Base-by-base conservation (phyloP, 1,140 invertebrate genomes). In the Zaprionus vittiger region DNA sequence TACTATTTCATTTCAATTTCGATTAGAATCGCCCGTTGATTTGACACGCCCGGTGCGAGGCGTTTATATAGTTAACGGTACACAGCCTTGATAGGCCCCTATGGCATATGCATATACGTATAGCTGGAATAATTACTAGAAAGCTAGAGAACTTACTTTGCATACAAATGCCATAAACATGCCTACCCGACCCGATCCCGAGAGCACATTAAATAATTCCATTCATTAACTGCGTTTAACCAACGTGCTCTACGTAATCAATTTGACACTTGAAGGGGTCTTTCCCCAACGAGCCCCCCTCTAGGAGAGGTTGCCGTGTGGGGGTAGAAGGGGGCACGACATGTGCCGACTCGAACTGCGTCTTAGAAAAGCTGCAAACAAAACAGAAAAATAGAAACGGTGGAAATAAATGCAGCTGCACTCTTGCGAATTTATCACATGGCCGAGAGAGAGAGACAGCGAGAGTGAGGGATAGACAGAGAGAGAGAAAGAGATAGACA, bases 181-280 rank as follows among this genome's bases (percentile, higher is more conserved):
- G 47, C 47, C 47, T 20, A 22, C 47, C 20, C 22, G 31, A 34
- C 31, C 31, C 31, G 31, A 34, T 34, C 31, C 31, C 9, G 31
- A 34, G 15, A 7, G 47, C 15, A 31, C 54, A 31, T 49, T 79
- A 80, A 73, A 54, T 79, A 79, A 72, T 60, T 64, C 67, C 84
- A 83, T 89, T 87, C 65, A 89, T 87, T 87, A 83, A 81, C 67
- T 61, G 62, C 66, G 61, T 76, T 82, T 77, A 73, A 47, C 47
- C 64, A 74, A 72, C 59, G 52, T 56, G 26, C 61, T 52, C 80
- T 89, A 85, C 66, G 76, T 79, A 89, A 89, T 84, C 79, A 89
- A 83, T 81, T 81, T 72, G 81, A 84, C 85, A 84, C 79, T 87
- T 87, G 84, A 73, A 71, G 71, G 28, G 22, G 31, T 31, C 55